Evolutionary conservation across 2,888 invertebrate genomes (phyloP).

Genomic region (Anoplius nigerrimus): DNA sequence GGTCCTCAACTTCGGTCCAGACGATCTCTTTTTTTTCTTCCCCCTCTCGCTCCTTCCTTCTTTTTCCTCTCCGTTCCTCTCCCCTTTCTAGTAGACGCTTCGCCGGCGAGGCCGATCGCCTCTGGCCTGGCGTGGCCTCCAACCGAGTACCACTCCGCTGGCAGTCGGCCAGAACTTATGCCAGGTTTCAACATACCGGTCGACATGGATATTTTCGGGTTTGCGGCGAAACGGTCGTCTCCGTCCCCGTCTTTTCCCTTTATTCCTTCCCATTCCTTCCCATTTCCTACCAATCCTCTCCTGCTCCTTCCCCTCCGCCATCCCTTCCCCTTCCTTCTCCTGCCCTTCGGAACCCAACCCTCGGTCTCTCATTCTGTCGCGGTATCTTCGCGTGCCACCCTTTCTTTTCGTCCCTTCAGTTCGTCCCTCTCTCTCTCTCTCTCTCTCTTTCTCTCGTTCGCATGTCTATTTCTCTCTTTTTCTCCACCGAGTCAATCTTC

Average conservation of each 20-base stretch:
- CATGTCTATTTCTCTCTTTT: too few relatives aligned
- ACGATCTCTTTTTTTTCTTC: slow-evolving; percentile 21
- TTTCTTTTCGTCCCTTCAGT: background rate
- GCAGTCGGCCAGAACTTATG: slow-evolving; percentile 71
- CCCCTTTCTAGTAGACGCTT: slow-evolving; percentile 28
- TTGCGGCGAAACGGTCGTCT: slow-evolving; percentile 57
- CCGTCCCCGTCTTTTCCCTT: slow-evolving; percentile 11
- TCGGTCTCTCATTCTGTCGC: background rate
- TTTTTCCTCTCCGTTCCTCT: background rate
- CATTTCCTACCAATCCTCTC: background rate
- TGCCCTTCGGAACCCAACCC: too few relatives aligned
- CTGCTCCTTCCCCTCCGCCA: background rate
- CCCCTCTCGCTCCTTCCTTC: slow-evolving; percentile 2
- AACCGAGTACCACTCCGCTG: slow-evolving; percentile 61
- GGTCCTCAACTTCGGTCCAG: background rate
- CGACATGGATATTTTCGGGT: slow-evolving; percentile 74
- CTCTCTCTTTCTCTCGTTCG: too few relatives aligned
- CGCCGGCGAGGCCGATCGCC: slow-evolving; percentile 45
- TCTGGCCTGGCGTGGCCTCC: slow-evolving; percentile 58
- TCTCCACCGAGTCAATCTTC: too few relatives aligned
- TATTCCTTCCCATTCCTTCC: background rate
- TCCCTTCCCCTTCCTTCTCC: slow-evolving; percentile 1
- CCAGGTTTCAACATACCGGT: slow-evolving; percentile 73
- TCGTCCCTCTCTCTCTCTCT: background rate
- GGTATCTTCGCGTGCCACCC: background rate